A percentile compares a stretch with the other conserved stretches of the same genome.
These are phyloP conservation scores for Apostichopus californicus DNA, from an alignment of 35 echinoderm and acorn worm species.

Conservation along the genomic window DNA sequence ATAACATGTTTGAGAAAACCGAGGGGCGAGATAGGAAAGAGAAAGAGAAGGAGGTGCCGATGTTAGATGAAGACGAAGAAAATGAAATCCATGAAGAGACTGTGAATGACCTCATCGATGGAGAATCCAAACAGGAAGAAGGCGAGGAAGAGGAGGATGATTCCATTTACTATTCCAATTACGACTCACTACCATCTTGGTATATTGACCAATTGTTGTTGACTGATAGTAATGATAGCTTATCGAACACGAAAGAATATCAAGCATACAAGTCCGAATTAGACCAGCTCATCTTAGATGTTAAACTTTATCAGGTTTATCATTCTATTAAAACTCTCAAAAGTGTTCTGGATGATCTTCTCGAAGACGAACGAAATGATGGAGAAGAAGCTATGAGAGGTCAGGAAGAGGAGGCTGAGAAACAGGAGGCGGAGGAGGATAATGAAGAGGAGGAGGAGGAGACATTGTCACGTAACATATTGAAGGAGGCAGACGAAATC, in stretches of 20 bases:
- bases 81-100: not conserved
- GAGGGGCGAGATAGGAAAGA: too few relatives aligned
- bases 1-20: too few relatives aligned
- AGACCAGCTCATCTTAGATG: conserved; percentile 24
- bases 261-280: conserved; percentile 21
- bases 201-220: conserved; percentile 10
- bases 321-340: conserved; percentile 45
- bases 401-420: not conserved
- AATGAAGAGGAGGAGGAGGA: not conserved
- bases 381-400: not conserved
- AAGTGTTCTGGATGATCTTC: conserved; percentile 23
- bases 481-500: not conserved
- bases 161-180: not conserved
- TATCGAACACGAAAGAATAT: not conserved
- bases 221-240: not conserved
- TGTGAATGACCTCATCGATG: not conserved
- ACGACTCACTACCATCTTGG: conserved; percentile 23
- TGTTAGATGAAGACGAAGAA: not conserved
- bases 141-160: not conserved
- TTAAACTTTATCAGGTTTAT: conserved; percentile 45
- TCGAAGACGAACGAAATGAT: not conserved
- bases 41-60: too few relatives aligned
- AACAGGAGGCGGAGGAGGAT: not conserved
- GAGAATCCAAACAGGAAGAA: not conserved
- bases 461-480: not conserved